These are phyloP conservation scores for Lamellibrachia columna DNA, from an alignment of 2,888 invertebrate species.

Conservation along the genomic window DNA sequence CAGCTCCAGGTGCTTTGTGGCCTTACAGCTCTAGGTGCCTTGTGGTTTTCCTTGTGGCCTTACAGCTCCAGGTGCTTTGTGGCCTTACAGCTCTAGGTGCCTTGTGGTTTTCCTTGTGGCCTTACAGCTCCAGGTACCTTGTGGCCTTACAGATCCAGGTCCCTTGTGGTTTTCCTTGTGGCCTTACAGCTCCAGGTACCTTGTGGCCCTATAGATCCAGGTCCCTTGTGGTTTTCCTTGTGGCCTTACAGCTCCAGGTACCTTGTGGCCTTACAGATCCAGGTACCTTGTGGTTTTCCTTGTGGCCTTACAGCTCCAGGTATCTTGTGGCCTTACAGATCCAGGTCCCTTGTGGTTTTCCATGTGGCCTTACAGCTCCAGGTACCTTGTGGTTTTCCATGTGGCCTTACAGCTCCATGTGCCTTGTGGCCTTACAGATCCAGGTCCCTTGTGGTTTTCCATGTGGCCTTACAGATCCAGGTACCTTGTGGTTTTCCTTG, in stretches of 20 bases:
- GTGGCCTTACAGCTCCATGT: background rate
- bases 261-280: background rate
- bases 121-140: background rate
- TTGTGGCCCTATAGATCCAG: background rate
- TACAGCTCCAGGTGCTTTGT: background rate
- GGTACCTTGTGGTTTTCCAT: background rate
- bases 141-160: background rate
- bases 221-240: background rate
- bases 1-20: background rate
- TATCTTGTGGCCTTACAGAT: background rate
- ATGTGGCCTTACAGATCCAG: background rate
- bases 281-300: background rate
- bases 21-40: background rate
- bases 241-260: background rate
- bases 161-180: background rate
- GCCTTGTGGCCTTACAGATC: background rate
- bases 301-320: background rate
- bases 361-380: background rate
- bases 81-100: background rate
- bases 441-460: background rate
- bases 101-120: background rate
- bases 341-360: background rate
- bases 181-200: background rate
- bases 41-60: background rate
- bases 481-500: background rate